Conservation (phyloP, 92 coral and sea anemone genomes). For the Phymanthus crucifer region DNA sequence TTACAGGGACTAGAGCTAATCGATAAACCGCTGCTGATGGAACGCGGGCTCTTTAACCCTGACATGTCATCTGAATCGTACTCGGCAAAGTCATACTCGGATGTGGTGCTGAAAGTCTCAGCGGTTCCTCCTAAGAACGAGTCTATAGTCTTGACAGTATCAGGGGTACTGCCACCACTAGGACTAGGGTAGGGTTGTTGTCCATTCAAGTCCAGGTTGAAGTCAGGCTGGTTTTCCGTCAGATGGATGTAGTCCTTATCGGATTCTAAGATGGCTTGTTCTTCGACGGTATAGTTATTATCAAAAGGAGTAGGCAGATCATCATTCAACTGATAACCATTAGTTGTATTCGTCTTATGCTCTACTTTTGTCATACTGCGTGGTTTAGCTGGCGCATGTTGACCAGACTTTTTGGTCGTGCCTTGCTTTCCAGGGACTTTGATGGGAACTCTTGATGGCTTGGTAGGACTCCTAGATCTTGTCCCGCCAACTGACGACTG, state of each 20-base stretch:
- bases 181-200: background rate
- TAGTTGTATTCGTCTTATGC: constrained; percentile 1
- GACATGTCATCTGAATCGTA: constrained; percentile 63
- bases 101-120: constrained; percentile 8
- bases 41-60: constrained; percentile 63
- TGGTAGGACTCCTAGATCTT: constrained; percentile 15
- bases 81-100: constrained; percentile 44
- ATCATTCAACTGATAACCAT: constrained; percentile 16
- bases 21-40: constrained; percentile 61
- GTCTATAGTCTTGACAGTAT: constrained; percentile 15
- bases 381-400: background rate
- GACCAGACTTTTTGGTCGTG: background rate
- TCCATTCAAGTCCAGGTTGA: constrained; percentile 7
- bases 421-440: constrained; percentile 2
- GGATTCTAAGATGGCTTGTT: constrained; percentile 20
- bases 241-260: constrained; percentile 2
- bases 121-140: constrained; percentile 10
- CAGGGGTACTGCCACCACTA: constrained; percentile 31
- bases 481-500: background rate
- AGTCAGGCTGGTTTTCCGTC: background rate
- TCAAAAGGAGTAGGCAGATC: constrained; percentile 43
- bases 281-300: constrained; percentile 33
- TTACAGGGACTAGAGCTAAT: constrained; percentile 54
- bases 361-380: background rate
- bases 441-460: constrained; percentile 17